Evolutionary conservation across 2,113 vertebrate genomes (phyloP), one percentile per base, ranked within the genome.

Genomic region (Stercorarius parasiticus): DNA sequence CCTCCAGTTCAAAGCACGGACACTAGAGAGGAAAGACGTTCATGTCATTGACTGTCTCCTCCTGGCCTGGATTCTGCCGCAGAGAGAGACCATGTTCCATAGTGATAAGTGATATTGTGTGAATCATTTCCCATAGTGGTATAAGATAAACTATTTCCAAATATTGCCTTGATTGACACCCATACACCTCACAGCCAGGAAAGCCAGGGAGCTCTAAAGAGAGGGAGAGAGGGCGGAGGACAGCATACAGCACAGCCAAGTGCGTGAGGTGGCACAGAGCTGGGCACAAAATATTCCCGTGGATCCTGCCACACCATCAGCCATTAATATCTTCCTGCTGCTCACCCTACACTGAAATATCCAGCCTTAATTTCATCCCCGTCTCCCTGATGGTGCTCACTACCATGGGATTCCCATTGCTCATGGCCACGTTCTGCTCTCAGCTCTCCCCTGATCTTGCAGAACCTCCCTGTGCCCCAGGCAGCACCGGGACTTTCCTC

Each of bases 391-490:
- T 10, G n/a, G 26, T 22, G 78, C 42, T 15, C 5, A 25, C 32
- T 64, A 45, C 5, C 1, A 13, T 21, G 3, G 9, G 17, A 13
- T 26, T 70, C 32, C 0, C 0, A 0, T n/a, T n/a, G 77, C 73
- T 36, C 16, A 20, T 0, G 1, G 32, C 1, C 61, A 21, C 42
- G 4, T 13, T 22, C 42, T 64, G 27, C 23, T 49, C 67, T n/a
- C 10, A 9, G 32, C 27, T 76, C 13, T 74, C 26, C 40, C 27
- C 3, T 0, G 2, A 4, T 13, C 25, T n/a, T 1, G 17, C 56
- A 53, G 73, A 43, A 67, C 29, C 15, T 67, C n/a, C 38, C 8
- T 0, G 2, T 29, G 40, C 40, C 32, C 0, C 0, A 50, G 21
- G 15, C 2, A 0, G 62, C 3, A 4, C 64, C 2, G 2, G 29